Evolutionary conservation across 2,888 invertebrate genomes (phyloP).

Genomic region (Caenorhabditis angaria): DNA sequence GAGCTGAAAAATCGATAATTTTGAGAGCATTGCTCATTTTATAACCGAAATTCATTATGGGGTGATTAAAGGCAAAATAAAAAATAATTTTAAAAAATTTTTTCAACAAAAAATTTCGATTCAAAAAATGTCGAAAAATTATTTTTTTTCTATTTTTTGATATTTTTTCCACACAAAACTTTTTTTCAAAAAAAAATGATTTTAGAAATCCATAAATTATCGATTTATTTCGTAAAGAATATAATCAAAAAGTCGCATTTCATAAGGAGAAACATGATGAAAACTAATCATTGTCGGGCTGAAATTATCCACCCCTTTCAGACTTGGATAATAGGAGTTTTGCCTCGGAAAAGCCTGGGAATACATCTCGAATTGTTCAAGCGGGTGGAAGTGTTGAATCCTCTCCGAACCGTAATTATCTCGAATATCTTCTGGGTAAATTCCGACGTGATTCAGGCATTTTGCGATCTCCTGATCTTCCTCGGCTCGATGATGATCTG

Average conservation of each 20-base stretch:
- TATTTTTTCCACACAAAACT: too few relatives aligned
- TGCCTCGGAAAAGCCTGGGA: slow-evolving; percentile 42
- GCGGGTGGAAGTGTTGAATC: slow-evolving; percentile 62
- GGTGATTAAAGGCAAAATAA: too few relatives aligned
- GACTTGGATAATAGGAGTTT: slow-evolving; percentile 49
- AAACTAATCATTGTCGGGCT: slow-evolving; percentile 59
- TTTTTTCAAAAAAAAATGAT: too few relatives aligned
- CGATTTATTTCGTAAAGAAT: slow-evolving; percentile 46
- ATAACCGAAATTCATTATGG: too few relatives aligned
- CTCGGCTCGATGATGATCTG: slow-evolving; percentile 64
- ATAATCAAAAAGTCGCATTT: slow-evolving; percentile 62
- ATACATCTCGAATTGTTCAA: slow-evolving; percentile 51
- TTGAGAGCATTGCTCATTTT: too few relatives aligned
- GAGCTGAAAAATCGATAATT: too few relatives aligned
- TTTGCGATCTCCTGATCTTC: slow-evolving; percentile 65
- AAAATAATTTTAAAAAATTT: too few relatives aligned
- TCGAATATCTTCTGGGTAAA: slow-evolving; percentile 58
- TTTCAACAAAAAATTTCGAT: too few relatives aligned
- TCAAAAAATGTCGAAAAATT: too few relatives aligned
- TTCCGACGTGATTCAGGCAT: slow-evolving; percentile 56
- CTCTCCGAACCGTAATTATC: slow-evolving; percentile 55
- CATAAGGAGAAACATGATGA: slow-evolving; percentile 65
- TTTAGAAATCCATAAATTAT: not conserved
- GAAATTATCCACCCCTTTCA: slow-evolving; percentile 53
- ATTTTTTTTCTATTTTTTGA: too few relatives aligned